Percentiles rank a stretch among this genome's conserved stretches.
phyloP scores from a whole-genome alignment of 1,140 invertebrate genomes.

The Pachypsylla venusta region DNA sequence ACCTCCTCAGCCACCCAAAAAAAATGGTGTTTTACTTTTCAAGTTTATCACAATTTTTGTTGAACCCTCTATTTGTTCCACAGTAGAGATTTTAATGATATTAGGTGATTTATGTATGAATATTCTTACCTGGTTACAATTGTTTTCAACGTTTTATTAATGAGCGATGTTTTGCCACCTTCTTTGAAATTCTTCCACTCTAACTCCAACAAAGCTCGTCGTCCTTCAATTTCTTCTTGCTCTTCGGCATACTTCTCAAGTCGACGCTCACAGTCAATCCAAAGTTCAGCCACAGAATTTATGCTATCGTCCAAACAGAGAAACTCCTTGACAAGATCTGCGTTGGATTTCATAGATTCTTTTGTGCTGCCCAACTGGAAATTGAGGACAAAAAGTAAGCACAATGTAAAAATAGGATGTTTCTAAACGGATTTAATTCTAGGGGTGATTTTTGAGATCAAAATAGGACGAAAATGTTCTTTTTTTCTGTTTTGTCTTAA shows the following conservation, averaged over 20 bases:
- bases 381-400: conserved; percentile 1
- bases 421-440: too few species aligned
- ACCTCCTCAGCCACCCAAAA: too few species aligned
- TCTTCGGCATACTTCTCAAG: neutral
- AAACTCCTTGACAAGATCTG: conserved; percentile 38
- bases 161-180: neutral
- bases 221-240: neutral
- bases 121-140: neutral
- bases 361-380: conserved; percentile 32
- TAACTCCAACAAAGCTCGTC: neutral
- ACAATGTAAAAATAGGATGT: too few species aligned
- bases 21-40: too few species aligned
- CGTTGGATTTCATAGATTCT: conserved; percentile 34
- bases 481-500: too few species aligned
- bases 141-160: neutral
- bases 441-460: neutral
- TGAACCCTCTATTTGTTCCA: too few species aligned
- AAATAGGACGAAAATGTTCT: too few species aligned
- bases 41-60: too few species aligned
- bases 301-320: conserved; percentile 47
- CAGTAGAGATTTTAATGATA: too few species aligned
- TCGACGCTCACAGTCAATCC: conserved; percentile 33
- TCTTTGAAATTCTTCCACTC: conserved; percentile 1
- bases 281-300: conserved; percentile 39
- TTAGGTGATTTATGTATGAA: too few species aligned